Conservation (phyloP, 2,888 invertebrate genomes). For the Platerodrilus igneus region DNA sequence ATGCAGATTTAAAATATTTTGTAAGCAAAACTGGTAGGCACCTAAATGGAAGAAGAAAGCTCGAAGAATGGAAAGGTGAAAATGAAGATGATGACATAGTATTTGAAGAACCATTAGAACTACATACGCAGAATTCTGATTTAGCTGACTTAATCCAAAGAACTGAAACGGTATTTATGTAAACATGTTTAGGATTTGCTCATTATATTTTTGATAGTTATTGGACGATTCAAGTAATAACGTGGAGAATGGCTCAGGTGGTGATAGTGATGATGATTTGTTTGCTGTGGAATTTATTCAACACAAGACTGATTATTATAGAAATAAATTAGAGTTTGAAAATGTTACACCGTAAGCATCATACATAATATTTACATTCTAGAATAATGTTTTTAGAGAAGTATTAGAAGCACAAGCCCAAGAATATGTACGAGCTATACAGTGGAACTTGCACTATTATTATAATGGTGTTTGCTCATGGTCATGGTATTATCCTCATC, state of each 20-base stretch:
- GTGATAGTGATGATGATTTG: conserved; percentile 51
- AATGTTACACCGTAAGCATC: conserved; percentile 74
- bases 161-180: conserved; percentile 55
- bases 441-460: conserved; percentile 96
- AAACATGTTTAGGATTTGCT: conserved; percentile 8
- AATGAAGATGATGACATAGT: conserved; percentile 48
- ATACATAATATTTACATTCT: conserved; percentile 50
- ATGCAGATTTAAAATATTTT: conserved; percentile 79
- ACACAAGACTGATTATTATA: conserved; percentile 89
- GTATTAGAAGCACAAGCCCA: conserved; percentile 77
- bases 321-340: conserved; percentile 77
- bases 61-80: conserved; percentile 39
- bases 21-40: conserved; percentile 71
- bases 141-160: conserved; percentile 59
- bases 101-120: conserved; percentile 32
- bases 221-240: conserved; percentile 8
- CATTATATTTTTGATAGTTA: conserved; percentile 3
- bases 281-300: conserved; percentile 72
- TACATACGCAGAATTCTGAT: conserved; percentile 49
- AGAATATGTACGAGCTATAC: conserved; percentile 87
- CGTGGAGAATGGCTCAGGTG: conserved; percentile 9
- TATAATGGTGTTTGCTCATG: conserved; percentile 95
- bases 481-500: conserved; percentile 98
- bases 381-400: conserved; percentile 53
- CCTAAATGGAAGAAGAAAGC: conserved; percentile 42